phyloP scores from a whole-genome alignment of 2,797 vertebrate genomes.

The Sparidentex hasta region DNA sequence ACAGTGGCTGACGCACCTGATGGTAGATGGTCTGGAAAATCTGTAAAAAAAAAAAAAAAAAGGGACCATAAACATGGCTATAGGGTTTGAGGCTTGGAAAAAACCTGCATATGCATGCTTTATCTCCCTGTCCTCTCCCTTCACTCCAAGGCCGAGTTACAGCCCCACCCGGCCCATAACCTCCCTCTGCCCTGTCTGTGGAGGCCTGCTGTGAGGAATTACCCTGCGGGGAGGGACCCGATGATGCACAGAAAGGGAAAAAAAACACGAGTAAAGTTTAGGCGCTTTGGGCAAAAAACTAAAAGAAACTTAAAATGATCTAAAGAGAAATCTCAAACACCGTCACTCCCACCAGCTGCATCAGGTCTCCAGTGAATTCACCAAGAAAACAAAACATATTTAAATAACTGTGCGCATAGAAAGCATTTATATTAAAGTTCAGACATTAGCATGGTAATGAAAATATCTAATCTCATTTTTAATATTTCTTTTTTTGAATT shows the following conservation, averaged over 20 bases:
- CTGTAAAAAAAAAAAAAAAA: constrained; percentile 29
- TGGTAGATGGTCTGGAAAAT: constrained; percentile 71
- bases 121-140: constrained; percentile 19
- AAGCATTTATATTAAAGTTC: background rate
- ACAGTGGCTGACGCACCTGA: constrained; percentile 69
- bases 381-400: background rate
- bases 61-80: constrained; percentile 49
- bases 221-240: constrained; percentile 20
- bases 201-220: constrained; percentile 38
- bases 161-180: constrained; percentile 37
- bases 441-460: background rate
- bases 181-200: constrained; percentile 15
- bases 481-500: background rate
- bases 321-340: background rate
- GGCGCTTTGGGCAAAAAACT: too few relatives aligned
- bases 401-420: background rate
- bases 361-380: background rate
- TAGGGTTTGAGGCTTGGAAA: constrained; percentile 49
- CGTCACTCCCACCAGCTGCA: background rate
- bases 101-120: constrained; percentile 32
- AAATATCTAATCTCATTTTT: background rate
- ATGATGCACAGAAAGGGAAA: background rate
- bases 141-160: constrained; percentile 29
- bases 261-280: background rate
- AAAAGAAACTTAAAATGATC: background rate